Evolutionary conservation across 2,113 vertebrate genomes (phyloP).

Genomic region (Oxygymnocypris stewartii): DNA sequence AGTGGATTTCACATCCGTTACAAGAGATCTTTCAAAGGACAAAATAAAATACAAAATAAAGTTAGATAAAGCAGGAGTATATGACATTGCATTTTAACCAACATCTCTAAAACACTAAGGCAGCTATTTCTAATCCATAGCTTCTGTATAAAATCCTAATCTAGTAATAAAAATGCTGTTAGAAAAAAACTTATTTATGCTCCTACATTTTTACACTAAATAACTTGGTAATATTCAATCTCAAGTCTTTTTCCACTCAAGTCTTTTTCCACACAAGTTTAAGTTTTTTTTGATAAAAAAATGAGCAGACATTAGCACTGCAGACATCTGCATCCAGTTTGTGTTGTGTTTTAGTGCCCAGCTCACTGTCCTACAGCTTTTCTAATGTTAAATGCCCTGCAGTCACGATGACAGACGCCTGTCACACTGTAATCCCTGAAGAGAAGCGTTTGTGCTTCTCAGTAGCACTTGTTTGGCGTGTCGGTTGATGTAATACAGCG

Average conservation of each 20-base stretch:
- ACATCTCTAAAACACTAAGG: neutral
- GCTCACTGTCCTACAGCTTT: neutral
- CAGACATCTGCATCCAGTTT: neutral
- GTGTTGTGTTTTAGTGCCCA: neutral
- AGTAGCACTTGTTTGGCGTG: conserved; percentile 6
- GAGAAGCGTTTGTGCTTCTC: conserved; percentile 5
- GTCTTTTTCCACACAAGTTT: neutral
- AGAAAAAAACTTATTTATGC: neutral
- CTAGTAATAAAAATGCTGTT: neutral
- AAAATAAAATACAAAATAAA: conserved; percentile 18
- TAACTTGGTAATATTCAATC: neutral
- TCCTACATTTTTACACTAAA: neutral
- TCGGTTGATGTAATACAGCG: neutral
- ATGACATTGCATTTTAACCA: neutral
- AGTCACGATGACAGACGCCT: neutral
- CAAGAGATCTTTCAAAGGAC: neutral
- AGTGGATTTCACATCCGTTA: conserved; percentile 8
- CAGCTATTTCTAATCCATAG: neutral
- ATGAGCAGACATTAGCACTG: neutral
- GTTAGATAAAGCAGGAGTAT: neutral
- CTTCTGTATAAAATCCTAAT: neutral
- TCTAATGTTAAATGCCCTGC: neutral
- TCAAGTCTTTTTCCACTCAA: neutral
- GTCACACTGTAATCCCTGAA: conserved; percentile 31
- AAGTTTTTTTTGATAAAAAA: neutral